Base-by-base conservation (phyloP, 2,113 vertebrate species). In the Ciconia stormi region DNA sequence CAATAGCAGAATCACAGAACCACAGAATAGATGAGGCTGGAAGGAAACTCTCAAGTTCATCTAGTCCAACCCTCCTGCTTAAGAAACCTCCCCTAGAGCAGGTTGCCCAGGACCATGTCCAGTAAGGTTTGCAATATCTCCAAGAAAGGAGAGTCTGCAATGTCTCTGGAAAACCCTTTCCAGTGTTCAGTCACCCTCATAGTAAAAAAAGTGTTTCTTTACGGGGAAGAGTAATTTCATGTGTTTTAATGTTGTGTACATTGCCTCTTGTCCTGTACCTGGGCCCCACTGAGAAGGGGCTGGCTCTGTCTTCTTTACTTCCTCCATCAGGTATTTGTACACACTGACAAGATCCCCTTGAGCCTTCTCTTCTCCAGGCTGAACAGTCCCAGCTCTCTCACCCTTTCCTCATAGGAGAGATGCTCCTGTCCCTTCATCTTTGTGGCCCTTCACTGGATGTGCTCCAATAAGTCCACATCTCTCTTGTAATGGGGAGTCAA, bases 401-500 rank as follows among this genome's bases (percentile, higher is more conserved):
- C 8, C 36, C 16, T 46, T 65, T 16, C 27, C 11, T 38, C 32
- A n/a, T 4, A 21, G 42, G 26, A 76, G 21, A 23, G 11, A 32
- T 36, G 19, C 15, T 78, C 23, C 20, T 74, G 25, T 26, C 7
- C 4, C 12, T 70, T 30, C 21, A 53, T 17, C 25, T 66, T 59
- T 6, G 2, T 36, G 11, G 9, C 3, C 15, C 18, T 83, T 52
- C 4, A 6, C 13, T 78, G 44, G 21, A 40, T 40, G 22, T 56
- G 4, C 17, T 53, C 13, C 34, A 40, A 21, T 2, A 0, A 6
- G 11, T 65, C 11, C 40, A 52, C 4, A 2, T 67, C 40, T 38
- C 29, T 79, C 46, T 86, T 47, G 10, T 26, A 50, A 22, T 36
- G 7, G 4, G 46, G 61, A 74, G 8, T 8, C 27, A 42, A 62